These are phyloP conservation scores for Bos javanicus DNA, from an alignment of 2,113 vertebrate species.

Conservation along the genomic window DNA sequence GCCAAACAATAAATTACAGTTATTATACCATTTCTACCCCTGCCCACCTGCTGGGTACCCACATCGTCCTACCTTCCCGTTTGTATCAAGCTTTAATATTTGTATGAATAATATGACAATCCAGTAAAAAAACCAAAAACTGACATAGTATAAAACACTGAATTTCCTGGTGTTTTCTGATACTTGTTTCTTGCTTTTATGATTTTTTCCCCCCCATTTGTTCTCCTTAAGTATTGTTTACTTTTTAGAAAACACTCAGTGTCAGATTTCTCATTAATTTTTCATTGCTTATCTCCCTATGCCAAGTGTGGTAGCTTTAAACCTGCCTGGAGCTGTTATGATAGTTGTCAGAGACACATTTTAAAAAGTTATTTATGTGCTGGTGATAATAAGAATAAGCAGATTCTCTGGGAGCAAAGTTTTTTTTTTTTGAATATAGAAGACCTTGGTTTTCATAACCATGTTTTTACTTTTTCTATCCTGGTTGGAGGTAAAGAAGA, in stretches of 20 bases:
- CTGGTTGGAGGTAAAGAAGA: not conserved
- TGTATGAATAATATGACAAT: not conserved
- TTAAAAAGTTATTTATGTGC: not conserved
- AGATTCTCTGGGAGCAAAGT: not conserved
- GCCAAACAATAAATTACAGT: not conserved
- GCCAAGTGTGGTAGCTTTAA: slow-evolving; percentile 11
- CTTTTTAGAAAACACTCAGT: not conserved
- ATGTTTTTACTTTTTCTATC: not conserved
- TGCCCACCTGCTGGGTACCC: not conserved
- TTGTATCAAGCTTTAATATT: not conserved
- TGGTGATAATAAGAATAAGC: slow-evolving; percentile 6
- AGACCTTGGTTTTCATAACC: not conserved
- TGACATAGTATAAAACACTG: not conserved
- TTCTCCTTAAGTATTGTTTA: not conserved
- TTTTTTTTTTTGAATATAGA: not conserved
- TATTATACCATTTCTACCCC: not conserved
- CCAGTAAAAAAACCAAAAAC: not conserved
- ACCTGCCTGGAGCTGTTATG: not conserved
- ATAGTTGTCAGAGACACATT: slow-evolving; percentile 32
- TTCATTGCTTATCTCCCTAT: not conserved
- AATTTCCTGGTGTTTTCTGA: not conserved
- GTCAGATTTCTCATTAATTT: slow-evolving; percentile 5
- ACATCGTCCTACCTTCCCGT: not conserved
- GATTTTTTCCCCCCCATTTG: not conserved
- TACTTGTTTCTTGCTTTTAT: slow-evolving; percentile 1